Evolutionary conservation across 2,797 vertebrate species (phyloP), one percentile per base, ranked within the genome.

Genomic region (Graptemys geographica): DNA sequence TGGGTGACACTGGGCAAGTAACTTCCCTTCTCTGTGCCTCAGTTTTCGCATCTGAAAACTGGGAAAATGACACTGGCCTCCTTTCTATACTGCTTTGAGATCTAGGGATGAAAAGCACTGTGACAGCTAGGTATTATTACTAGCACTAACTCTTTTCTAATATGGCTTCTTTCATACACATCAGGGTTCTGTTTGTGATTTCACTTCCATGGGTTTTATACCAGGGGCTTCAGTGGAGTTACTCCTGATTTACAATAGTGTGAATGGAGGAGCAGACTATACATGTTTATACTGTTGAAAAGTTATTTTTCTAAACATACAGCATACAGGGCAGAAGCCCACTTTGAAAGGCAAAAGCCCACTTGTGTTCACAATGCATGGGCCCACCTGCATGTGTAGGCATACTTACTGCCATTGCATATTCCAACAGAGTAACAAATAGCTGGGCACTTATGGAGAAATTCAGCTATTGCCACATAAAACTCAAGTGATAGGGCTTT

Each of bases 91-190:
- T 84, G 69, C 31, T 93, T 88, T 87, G 81, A 59, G 83, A 90
- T 88, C 91, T 94, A 84, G 93, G 97, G 89, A 96, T 92, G 28
- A 92, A 33, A 92, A 91, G 8, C 25, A 52, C 79, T 95, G 81
- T 7, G 31, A 92, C 59, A 93, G 79, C 84, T 88, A 27, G 41
- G 41, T 15, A 15, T 49, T 83, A 69, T 76, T 94, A 88, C 79
- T 69, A 89, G 92, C 92, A 81, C 44, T 62, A 47, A 76, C 76
- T 89, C 86, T 92, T 96, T 93, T 94, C 65, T 96, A 79, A 96
- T 96, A 92, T 90, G 94, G 92, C 93, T 97, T 76, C 44, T 92
- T 87, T 92, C 91, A 94, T 37, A 95, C 85, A 85, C 88, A 57
- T 83, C 76, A 84, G 88, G 89, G n/a, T 92, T 95, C 91, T 96